Percentiles rank a stretch among this genome's conserved stretches.
Conservation (phyloP, 2,113 vertebrate genomes). For the Eudyptes chrysolophus region DNA sequence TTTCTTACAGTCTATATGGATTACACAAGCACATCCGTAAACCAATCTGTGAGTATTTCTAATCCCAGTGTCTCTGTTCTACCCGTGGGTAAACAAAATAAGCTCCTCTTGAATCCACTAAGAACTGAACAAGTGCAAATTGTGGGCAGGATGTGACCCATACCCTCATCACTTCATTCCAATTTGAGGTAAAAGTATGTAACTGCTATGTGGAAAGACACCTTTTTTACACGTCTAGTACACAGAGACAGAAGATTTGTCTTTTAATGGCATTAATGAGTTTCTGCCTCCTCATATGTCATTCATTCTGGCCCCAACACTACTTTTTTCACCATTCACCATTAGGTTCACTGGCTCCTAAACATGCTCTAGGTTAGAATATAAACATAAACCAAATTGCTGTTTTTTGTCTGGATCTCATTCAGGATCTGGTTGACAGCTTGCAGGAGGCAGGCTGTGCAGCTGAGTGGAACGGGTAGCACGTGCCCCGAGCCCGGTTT, state of each 20-base stretch:
- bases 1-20: neutral
- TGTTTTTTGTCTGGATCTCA: neutral
- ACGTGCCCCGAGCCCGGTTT: neutral
- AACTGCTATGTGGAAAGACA: neutral
- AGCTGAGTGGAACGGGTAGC: neutral
- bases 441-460: neutral
- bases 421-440: neutral
- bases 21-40: neutral
- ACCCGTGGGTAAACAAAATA: neutral
- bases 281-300: neutral
- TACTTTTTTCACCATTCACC: neutral
- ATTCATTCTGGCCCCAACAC: neutral
- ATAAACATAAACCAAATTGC: neutral
- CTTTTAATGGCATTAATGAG: neutral
- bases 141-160: neutral
- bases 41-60: neutral
- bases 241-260: accelerated
- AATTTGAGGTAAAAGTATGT: neutral
- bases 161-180: neutral
- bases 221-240: accelerated
- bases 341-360: neutral
- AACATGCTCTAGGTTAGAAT: neutral
- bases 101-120: neutral
- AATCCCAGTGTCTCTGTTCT: neutral
- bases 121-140: neutral